Conservation (phyloP, 2,797 vertebrate species). For the Mastacembelus armatus region DNA sequence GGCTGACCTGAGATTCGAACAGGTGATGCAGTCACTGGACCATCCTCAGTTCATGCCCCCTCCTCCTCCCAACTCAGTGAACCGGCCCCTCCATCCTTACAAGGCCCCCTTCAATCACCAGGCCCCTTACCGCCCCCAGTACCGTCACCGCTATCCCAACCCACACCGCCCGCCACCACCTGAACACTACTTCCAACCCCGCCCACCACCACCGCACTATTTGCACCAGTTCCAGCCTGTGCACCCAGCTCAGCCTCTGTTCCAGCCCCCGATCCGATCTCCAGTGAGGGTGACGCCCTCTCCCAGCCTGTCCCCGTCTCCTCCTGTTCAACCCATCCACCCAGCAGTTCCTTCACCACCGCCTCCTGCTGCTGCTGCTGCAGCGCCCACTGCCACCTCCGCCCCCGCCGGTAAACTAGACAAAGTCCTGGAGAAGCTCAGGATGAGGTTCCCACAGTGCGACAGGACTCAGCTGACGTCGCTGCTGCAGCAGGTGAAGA, state of each 20-base stretch:
- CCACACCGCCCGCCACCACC: conserved; percentile 5
- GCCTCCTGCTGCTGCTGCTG: conserved; percentile 16
- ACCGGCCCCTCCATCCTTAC: conserved; percentile 30
- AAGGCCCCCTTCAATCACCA: conserved; percentile 24
- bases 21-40: conserved; percentile 56
- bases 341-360: conserved; percentile 15
- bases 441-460: conserved; percentile 88
- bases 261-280: conserved; percentile 17
- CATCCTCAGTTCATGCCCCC: conserved; percentile 24
- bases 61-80: conserved; percentile 19
- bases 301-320: conserved; percentile 51
- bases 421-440: conserved; percentile 90
- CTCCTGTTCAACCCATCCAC: conserved; percentile 25
- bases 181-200: not conserved
- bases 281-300: conserved; percentile 33
- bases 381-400: not conserved
- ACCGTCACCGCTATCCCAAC: conserved; percentile 11
- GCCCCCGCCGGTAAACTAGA: conserved; percentile 86
- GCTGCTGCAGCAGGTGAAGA: conserved; percentile 94
- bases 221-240: not conserved
- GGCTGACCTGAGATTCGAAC: conserved; percentile 73
- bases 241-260: not conserved
- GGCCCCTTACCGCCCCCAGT: conserved; percentile 20
- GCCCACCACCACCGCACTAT: not conserved
- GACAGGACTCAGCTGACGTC: conserved; percentile 88